phyloP scores from a whole-genome alignment of 2,113 vertebrate species.

The Anas platyrhynchos region DNA sequence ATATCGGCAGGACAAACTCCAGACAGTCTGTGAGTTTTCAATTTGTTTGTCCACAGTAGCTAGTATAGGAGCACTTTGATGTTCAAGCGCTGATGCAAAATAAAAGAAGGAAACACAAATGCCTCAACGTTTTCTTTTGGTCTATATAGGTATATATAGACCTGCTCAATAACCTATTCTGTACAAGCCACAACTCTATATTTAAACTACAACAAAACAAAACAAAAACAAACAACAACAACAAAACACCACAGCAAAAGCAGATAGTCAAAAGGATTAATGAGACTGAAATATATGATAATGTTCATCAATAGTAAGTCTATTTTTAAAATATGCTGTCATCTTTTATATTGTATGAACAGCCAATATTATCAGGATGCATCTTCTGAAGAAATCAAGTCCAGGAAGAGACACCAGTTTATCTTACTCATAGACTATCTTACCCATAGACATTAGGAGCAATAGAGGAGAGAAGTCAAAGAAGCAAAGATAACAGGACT shows the following conservation, averaged over 20 bases:
- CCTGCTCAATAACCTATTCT: background rate
- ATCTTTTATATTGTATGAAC: background rate
- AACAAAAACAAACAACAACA: too few species aligned
- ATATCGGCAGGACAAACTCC: background rate
- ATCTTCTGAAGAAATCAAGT: background rate
- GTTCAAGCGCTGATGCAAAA: background rate
- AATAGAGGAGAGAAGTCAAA: background rate
- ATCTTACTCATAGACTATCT: background rate
- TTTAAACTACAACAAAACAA: background rate
- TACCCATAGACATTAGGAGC: background rate
- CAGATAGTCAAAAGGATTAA: background rate
- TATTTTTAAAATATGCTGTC: background rate
- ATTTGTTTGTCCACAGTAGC: background rate
- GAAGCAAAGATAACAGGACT: background rate
- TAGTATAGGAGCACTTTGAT: background rate
- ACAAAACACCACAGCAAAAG: background rate
- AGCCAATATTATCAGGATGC: background rate
- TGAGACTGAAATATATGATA: background rate
- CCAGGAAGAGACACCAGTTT: background rate
- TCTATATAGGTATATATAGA: background rate
- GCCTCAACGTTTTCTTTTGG: background rate
- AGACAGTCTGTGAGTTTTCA: background rate
- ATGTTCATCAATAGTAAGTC: background rate
- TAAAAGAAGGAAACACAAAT: background rate
- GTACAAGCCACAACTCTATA: background rate